phyloP scores from a whole-genome alignment of 2,888 invertebrate species.

The Dryocosmus kuriphilus region DNA sequence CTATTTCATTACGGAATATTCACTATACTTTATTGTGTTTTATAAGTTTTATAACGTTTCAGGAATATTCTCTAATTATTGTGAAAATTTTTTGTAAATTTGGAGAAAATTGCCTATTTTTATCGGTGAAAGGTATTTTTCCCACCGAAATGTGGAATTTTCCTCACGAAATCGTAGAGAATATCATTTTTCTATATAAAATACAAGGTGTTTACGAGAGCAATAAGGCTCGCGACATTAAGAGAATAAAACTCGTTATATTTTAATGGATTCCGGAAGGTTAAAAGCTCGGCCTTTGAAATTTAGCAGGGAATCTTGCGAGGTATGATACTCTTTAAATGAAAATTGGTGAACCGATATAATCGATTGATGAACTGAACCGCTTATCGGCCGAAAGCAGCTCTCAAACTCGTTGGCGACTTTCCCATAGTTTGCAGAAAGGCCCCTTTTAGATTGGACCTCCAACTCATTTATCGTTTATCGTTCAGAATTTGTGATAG shows the following conservation, averaged over 20 bases:
- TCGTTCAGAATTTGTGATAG: conserved; percentile 41
- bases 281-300: neutral
- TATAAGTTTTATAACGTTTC: no score
- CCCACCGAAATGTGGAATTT: no score
- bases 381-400: conserved; percentile 62
- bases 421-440: conserved; percentile 23
- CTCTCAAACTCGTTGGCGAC: conserved; percentile 46
- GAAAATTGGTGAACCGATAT: conserved; percentile 59
- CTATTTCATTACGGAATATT: no score
- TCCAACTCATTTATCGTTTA: conserved; percentile 1
- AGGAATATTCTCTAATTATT: no score
- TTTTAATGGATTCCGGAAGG: neutral
- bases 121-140: no score
- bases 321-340: conserved; percentile 37
- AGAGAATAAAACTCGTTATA: neutral
- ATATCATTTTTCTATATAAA: neutral
- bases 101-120: no score
- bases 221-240: neutral
- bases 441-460: conserved; percentile 9
- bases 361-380: conserved; percentile 63
- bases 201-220: neutral
- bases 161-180: no score
- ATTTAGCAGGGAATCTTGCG: conserved; percentile 40
- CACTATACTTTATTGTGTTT: no score
- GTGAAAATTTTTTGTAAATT: no score